These are phyloP conservation scores for Ctenopoma multispine DNA, from an alignment of 2,797 vertebrate species.

Conservation along the genomic window DNA sequence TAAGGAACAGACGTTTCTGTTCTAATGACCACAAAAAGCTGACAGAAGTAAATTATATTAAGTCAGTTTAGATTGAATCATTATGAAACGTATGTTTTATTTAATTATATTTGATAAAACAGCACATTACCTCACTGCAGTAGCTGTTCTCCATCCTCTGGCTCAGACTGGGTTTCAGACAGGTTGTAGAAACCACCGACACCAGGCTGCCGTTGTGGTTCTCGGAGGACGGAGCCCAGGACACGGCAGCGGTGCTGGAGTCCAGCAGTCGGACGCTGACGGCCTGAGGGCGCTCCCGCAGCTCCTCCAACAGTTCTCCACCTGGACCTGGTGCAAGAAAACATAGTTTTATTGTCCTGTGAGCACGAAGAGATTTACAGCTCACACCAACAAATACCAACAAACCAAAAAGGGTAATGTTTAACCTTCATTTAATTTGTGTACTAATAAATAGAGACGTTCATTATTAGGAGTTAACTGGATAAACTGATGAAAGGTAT, in stretches of 20 bases:
- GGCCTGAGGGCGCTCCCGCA: constrained; percentile 88
- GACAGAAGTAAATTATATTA: too few species aligned
- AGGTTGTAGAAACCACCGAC: constrained; percentile 93
- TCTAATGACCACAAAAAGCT: too few species aligned
- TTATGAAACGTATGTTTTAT: too few species aligned
- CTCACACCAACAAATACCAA: background rate
- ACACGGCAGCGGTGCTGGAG: constrained; percentile 88
- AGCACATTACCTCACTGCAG: constrained; percentile 88
- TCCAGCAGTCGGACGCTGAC: constrained; percentile 88
- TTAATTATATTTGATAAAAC: too few species aligned
- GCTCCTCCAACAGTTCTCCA: constrained; percentile 91
- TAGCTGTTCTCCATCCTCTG: constrained; percentile 94
- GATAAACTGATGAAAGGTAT: too few species aligned
- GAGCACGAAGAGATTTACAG: too few species aligned
- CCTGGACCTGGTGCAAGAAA: constrained; percentile 49
- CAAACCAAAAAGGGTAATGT: background rate
- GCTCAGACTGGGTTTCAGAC: constrained; percentile 90
- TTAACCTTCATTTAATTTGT: too few species aligned
- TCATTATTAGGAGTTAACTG: too few species aligned
- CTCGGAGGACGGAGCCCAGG: constrained; percentile 86
- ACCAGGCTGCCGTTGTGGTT: constrained; percentile 86
- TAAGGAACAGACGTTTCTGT: too few species aligned
- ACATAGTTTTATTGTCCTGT: too few species aligned
- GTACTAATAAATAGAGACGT: too few species aligned
- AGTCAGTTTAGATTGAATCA: too few species aligned